Evolutionary conservation across 2,888 invertebrate species (phyloP).

Genomic region (Leuctra nigra): DNA sequence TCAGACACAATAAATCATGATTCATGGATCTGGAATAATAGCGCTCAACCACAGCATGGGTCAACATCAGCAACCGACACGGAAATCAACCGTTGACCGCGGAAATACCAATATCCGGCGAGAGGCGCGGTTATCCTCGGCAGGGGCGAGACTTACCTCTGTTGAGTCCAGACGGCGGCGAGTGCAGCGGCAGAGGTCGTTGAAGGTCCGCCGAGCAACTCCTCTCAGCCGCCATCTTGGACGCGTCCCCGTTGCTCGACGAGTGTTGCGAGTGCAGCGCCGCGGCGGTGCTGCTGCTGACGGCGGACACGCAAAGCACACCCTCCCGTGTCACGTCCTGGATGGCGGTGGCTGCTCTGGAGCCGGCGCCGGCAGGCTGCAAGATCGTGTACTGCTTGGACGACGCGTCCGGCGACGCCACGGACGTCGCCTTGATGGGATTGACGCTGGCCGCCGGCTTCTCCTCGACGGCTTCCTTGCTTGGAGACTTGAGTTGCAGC

Average conservation of each 20-base stretch:
- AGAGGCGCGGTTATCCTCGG: neutral
- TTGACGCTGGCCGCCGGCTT: conserved; percentile 47
- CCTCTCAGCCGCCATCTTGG: conserved; percentile 22
- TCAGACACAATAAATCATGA: neutral
- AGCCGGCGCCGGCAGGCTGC: conserved; percentile 75
- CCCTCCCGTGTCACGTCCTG: conserved; percentile 68
- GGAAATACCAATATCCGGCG: neutral
- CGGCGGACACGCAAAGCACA: conserved; percentile 53
- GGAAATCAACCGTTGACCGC: neutral
- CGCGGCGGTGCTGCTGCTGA: conserved; percentile 30
- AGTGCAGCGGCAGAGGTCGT: conserved; percentile 41
- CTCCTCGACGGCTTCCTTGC: conserved; percentile 17
- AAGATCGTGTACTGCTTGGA: conserved; percentile 82
- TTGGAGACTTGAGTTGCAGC: conserved; percentile 43
- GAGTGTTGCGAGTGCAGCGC: neutral
- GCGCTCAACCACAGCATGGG: neutral
- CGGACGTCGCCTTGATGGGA: neutral
- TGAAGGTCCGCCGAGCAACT: conserved; percentile 5
- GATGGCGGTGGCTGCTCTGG: conserved; percentile 72
- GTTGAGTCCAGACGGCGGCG: conserved; percentile 69
- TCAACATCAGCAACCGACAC: neutral
- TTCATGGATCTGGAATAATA: neutral
- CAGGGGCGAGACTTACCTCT: conserved; percentile 70
- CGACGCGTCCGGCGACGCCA: conserved; percentile 35
- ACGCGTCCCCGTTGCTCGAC: conserved; percentile 7